Evolutionary conservation across 2,113 vertebrate species (phyloP).

Genomic region (Psittacula cyanocephala): DNA sequence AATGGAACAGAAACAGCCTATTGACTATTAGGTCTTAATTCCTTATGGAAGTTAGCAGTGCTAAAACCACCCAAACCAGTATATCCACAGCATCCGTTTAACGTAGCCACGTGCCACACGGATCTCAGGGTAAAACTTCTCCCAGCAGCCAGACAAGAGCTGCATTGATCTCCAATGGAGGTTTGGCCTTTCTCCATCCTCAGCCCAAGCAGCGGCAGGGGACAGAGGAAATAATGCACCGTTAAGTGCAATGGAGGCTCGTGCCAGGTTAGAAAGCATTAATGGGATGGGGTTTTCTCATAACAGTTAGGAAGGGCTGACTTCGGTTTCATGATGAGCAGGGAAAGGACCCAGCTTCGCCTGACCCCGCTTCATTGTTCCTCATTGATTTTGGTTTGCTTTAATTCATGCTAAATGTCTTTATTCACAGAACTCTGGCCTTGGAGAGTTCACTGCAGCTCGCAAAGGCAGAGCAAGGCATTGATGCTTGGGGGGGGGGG

Average conservation of each 20-base stretch:
- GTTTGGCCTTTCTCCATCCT: neutral
- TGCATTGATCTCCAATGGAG: neutral
- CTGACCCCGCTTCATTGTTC: neutral
- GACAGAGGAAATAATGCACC: accelerated
- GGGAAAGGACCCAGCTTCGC: neutral
- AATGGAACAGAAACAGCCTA: neutral
- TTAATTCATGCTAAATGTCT: neutral
- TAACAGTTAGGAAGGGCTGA: accelerated
- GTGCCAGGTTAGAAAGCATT: neutral
- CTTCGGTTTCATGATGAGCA: neutral
- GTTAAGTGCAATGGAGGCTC: neutral
- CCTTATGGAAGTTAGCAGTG: neutral
- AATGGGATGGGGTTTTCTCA: neutral
- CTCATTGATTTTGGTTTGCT: neutral
- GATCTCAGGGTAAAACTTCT: neutral
- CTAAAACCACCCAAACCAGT: neutral
- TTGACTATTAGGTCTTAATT: neutral
- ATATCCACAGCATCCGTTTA: accelerated
- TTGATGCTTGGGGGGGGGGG: neutral
- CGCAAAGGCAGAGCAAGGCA: neutral
- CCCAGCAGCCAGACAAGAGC: neutral
- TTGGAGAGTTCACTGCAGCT: neutral
- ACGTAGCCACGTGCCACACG: accelerated
- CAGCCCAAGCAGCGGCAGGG: neutral
- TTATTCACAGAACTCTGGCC: neutral